Evolutionary conservation across 2,888 invertebrate species (phyloP).

Genomic region (Ornithoptera priamus): DNA sequence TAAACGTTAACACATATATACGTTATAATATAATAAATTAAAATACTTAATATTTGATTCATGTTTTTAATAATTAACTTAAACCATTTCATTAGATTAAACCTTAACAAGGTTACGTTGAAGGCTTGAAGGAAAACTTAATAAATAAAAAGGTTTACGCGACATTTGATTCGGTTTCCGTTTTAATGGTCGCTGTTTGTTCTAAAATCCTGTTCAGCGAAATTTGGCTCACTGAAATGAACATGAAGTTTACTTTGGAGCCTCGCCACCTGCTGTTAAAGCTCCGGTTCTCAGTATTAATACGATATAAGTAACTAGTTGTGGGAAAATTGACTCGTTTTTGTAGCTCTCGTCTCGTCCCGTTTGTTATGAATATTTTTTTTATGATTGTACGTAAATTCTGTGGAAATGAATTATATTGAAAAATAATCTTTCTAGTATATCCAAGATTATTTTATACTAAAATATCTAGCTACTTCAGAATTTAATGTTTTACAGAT

Average conservation of each 20-base stretch:
- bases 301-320: conserved; percentile 22
- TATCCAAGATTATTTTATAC: too few relatives aligned
- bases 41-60: too few relatives aligned
- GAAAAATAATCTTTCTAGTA: too few relatives aligned
- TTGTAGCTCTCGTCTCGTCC: conserved; percentile 4
- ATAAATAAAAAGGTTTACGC: conserved; percentile 1
- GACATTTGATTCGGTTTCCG: conserved; percentile 10
- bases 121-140: not conserved
- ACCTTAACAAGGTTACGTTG: not conserved
- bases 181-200: conserved; percentile 22
- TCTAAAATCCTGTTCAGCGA: conserved; percentile 22
- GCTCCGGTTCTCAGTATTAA: conserved; percentile 26
- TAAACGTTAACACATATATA: too few relatives aligned
- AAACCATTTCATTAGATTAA: not conserved
- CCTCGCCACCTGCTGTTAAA: conserved; percentile 27
- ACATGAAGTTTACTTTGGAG: conserved; percentile 30
- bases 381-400: too few relatives aligned
- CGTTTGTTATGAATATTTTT: not conserved
- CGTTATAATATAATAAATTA: too few relatives aligned
- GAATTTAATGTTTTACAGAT: not conserved
- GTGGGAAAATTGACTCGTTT: conserved; percentile 18
- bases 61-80: too few relatives aligned
- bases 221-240: conserved; percentile 22
- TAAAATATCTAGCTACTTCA: too few relatives aligned
- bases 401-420: too few relatives aligned